phyloP scores from a whole-genome alignment of 2,113 vertebrate genomes.

The Hydrolagus affinis region DNA sequence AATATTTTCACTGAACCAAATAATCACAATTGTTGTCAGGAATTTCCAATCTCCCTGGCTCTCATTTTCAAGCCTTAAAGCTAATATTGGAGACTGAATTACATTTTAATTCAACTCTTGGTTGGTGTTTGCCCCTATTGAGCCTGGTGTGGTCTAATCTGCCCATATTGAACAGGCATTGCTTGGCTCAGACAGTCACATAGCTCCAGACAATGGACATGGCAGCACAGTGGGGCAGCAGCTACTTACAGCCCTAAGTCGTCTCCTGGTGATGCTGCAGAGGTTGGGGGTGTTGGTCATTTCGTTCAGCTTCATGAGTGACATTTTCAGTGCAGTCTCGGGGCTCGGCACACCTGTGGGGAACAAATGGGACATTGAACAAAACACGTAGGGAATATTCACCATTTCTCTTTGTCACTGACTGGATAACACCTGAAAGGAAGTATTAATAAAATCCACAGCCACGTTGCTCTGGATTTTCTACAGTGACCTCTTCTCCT shows the following conservation, averaged over 20 bases:
- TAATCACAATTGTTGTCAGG: background rate
- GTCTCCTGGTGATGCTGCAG: constrained; percentile 1
- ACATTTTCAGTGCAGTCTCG: background rate
- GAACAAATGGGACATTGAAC: background rate
- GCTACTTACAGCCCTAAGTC: constrained; percentile 20
- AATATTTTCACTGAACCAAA: no score
- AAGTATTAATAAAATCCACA: no score
- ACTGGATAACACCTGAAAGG: no score
- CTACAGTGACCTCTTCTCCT: background rate
- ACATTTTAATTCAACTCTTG: no score
- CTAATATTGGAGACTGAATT: background rate
- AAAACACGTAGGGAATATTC: background rate
- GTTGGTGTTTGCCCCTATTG: no score
- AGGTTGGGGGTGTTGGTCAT: constrained; percentile 14
- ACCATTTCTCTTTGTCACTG: no score
- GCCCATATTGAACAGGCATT: no score
- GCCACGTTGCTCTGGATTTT: no score
- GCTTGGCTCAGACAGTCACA: no score
- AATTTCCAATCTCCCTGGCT: background rate
- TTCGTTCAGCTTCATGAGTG: constrained; percentile 1
- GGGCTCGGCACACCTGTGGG: background rate
- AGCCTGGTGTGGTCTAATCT: no score
- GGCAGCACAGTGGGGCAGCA: background rate
- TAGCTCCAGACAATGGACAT: background rate
- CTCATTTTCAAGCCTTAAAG: background rate